Evolutionary conservation across 2,113 vertebrate genomes (phyloP), one percentile per base, ranked within the genome.

Genomic region (Entelurus aequoreus): DNA sequence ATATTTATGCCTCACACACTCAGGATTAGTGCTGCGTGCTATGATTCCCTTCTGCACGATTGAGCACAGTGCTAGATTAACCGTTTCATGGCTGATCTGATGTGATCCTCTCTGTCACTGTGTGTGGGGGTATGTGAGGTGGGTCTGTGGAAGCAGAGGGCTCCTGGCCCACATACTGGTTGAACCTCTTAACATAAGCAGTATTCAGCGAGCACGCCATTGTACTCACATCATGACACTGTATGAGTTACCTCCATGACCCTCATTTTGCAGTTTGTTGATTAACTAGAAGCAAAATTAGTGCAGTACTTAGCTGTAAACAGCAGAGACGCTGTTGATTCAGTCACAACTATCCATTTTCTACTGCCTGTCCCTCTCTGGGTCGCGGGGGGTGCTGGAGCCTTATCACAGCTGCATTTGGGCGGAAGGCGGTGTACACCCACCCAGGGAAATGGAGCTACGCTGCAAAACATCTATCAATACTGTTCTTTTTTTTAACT

Each of bases 21-120:
- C 35, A 65, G 77, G 88, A 88, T 89, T 87, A 88, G 73, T 44
- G 65, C 40, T 49, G 74, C 66, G 71, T 77, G 82, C 76, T 66
- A 74, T 74, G 80, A 86, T 84, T 82, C 71, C 69, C 50, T 78
- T 83, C 69, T 74, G 65, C 84, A 77, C 73, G 54, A 83, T 79
- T 88, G 74, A 88, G 70, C 79, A 65, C n/a, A 47, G 60, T 71
- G 66, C 66, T 79, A 82, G 83, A 85, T 83, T 85, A 85, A 88
- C 69, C 7, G 80, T 82, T 84, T 86, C 79, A 80, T 75, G 66
- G 75, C 71, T 75, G 83, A 86, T 84, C 75, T 78, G 78, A 83
- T 78, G 69, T 72, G 74, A 79, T 79, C 76, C 66, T 77, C 66
- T 79, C 65, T 72, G 61, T 59, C 6, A 0, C 13, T 46, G 60